Evolutionary conservation across 2,888 invertebrate genomes (phyloP), one percentile per base, ranked within the genome.

Genomic region (Sphecodes monilicornis): DNA sequence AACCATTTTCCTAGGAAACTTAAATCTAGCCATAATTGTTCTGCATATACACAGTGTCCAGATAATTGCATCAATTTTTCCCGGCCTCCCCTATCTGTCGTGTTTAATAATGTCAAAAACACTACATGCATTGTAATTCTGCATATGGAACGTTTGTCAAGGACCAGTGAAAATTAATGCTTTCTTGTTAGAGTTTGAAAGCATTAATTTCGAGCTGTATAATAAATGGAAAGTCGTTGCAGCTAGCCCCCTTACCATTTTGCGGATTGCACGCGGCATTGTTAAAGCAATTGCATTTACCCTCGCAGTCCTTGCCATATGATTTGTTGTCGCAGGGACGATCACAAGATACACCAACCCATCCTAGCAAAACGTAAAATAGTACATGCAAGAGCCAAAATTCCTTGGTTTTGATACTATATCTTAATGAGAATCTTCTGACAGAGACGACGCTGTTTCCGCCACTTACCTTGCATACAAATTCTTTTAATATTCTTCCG

Each of bases 291-390:
- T 96, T 95, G 93, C 98, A 98, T 68, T 95, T 96, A 88, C 96
- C 95, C 36, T 95, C 96, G 93, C 99, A 99, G 93, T 97, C 97
- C 84, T 96, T 95, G 78, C 99, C 99, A 92, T 96, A 99, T 50
- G 96, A 97, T 93, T 97, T 97, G 54, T 97, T 96, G 86, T 98
- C 97, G 94, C 99, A 99, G 0, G 98, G 97, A 57, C 98, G 96
- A 94, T 98, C 98, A 94, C 99, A 99, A 90, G 97, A 97, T 68
- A 97, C 96, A 13, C 99, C 98, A 90, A 96, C 97, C 96, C 97
- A 98, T 80, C 96, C 96, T 94, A 89, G 46, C 36, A 83, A 90
- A 90, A 90, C 29, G 70, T 76, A 85, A 89, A 85, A 80, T 36
- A 57, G 88, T 54, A 84, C 83, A 73, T 86, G 86, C 86, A 85